Evolutionary conservation across 2,888 invertebrate genomes (phyloP).

Genomic region (Parasteatoda lunata): DNA sequence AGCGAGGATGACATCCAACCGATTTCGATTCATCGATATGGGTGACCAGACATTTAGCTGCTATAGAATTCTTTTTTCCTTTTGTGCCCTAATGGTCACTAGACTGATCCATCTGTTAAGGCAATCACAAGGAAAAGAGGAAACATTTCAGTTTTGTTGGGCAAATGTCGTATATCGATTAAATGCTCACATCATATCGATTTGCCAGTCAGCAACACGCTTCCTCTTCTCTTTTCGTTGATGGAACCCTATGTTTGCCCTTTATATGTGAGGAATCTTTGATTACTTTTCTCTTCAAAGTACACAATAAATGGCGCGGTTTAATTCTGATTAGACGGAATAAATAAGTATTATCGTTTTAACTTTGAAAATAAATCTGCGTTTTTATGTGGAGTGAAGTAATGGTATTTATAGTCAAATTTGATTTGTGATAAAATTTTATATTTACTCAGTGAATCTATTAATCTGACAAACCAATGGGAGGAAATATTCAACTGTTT

Average conservation of each 20-base stretch:
- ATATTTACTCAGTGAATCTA: too few species aligned
- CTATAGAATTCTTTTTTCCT: background rate
- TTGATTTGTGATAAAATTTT: too few species aligned
- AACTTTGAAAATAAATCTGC: too few species aligned
- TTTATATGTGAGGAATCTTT: background rate
- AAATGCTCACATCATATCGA: constrained; percentile 24
- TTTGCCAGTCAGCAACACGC: background rate
- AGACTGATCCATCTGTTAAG: constrained; percentile 37
- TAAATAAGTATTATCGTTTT: too few species aligned
- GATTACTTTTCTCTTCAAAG: background rate
- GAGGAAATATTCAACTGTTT: too few species aligned
- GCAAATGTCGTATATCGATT: constrained; percentile 48
- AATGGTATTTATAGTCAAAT: too few species aligned
- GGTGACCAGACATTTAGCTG: background rate
- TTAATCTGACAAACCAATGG: too few species aligned
- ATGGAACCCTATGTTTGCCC: background rate
- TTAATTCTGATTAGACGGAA: background rate
- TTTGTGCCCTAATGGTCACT: constrained; percentile 21
- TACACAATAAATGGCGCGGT: background rate
- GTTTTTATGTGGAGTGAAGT: too few species aligned
- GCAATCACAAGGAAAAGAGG: constrained; percentile 33
- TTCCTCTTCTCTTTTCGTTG: background rate
- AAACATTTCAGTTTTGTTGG: constrained; percentile 41
- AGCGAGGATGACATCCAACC: background rate
- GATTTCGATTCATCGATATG: constrained; percentile 16